Conservation (phyloP, 2,888 invertebrate genomes). For the Stenurella melanura region DNA sequence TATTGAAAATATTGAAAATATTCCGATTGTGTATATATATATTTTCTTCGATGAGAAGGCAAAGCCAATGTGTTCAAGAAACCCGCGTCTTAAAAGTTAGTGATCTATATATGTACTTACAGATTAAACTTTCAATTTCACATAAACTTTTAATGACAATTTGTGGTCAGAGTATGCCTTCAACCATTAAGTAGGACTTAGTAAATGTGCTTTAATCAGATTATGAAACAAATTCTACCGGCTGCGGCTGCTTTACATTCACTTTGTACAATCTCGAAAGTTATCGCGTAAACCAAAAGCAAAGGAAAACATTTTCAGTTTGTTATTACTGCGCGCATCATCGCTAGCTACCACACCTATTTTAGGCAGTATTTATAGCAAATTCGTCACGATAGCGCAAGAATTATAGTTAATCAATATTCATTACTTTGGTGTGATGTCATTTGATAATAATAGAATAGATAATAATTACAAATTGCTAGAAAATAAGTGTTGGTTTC, state of each 20-base stretch:
- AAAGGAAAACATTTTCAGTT: not conserved
- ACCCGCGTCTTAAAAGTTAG: constrained; percentile 2
- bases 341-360: constrained; percentile 17
- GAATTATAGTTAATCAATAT: constrained; percentile 30
- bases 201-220: not conserved
- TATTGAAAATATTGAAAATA: too few relatives aligned
- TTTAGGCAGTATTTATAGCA: constrained; percentile 10
- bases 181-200: not conserved
- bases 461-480: not conserved
- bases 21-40: too few relatives aligned
- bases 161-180: not conserved
- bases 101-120: not conserved
- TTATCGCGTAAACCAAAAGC: not conserved
- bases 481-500: not conserved
- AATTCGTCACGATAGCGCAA: constrained; percentile 17
- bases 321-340: not conserved
- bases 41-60: not conserved
- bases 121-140: constrained; percentile 5
- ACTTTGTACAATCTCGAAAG: not conserved
- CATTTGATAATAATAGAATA: not conserved
- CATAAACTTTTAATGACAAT: constrained; percentile 5
- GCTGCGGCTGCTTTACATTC: constrained; percentile 15
- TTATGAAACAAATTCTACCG: constrained; percentile 8
- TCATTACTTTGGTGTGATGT: constrained; percentile 9
- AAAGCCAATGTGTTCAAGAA: not conserved